phyloP scores from a whole-genome alignment of 2,888 invertebrate species.

The Phalangium opilio region DNA sequence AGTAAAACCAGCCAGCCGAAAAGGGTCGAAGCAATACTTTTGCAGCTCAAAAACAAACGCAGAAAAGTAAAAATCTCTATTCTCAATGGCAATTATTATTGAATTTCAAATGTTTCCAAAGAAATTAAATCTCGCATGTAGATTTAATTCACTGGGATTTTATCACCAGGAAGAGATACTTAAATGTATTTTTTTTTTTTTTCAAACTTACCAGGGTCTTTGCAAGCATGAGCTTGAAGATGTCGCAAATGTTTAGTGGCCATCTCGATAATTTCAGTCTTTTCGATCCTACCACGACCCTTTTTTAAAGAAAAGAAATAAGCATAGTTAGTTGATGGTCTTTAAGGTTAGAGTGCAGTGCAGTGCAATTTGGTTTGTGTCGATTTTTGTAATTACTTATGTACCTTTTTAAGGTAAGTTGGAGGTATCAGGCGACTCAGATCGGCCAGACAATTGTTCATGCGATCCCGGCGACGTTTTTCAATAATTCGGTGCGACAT shows the following conservation, averaged over 20 bases:
- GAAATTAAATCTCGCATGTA: too few species aligned
- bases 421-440: conserved; percentile 82
- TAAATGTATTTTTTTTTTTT: too few species aligned
- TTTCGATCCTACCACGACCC: conserved; percentile 86
- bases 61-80: too few species aligned
- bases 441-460: conserved; percentile 94
- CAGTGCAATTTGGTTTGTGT: background rate
- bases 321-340: conserved; percentile 1
- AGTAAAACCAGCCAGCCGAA: too few species aligned
- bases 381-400: background rate
- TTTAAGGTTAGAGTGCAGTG: background rate
- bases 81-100: too few species aligned
- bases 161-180: too few species aligned
- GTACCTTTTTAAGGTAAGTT: conserved; percentile 69
- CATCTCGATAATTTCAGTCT: conserved; percentile 97
- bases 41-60: too few species aligned
- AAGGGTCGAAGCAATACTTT: too few species aligned
- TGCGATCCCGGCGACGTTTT: conserved; percentile 81
- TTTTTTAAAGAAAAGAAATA: conserved; percentile 20
- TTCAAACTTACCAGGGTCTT: conserved; percentile 19
- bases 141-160: too few species aligned
- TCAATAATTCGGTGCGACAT: conserved; percentile 96
- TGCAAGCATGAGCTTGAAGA: conserved; percentile 43
- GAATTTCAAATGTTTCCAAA: too few species aligned
- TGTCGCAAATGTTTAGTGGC: conserved; percentile 86